Evolutionary conservation across 1,140 invertebrate genomes (phyloP), one percentile per base, ranked within the genome.

Genomic region (Caligus rogercresseyi): DNA sequence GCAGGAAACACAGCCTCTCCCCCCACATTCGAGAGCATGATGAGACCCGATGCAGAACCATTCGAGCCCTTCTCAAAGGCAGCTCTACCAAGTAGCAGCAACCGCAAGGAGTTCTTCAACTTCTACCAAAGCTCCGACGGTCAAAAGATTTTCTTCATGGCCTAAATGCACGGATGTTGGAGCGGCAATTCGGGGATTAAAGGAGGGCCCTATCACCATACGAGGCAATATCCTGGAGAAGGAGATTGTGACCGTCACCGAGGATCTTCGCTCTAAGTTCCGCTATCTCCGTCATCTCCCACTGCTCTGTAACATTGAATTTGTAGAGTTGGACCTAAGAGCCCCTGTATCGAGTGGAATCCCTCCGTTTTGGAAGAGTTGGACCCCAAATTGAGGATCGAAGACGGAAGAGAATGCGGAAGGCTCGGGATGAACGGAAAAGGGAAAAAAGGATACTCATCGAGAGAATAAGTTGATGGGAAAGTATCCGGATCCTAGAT

Each of bases 61-160:
- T n/a, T n/a, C n/a, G n/a, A n/a, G n/a, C n/a, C n/a, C n/a, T n/a
- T n/a, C n/a, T n/a, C n/a, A n/a, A n/a, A n/a, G n/a, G n/a, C n/a
- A n/a, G n/a, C n/a, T n/a, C n/a, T n/a, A n/a, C n/a, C n/a, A 43
- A 11, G 24, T 21, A 26, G 7, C 16, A 23, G 60, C 55, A 16
- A 31, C 26, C 52, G 54, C 15, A 52, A 21, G 51, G 24, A 57
- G 16, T 23, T 61, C 20, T 66, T 31, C 64, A 68, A 67, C 67
- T 68, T 66, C 63, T 68, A 76, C 77, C 51, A 68, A 87, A 86
- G 85, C 63, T 76, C 78, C 26, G 89, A 93, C 76, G 91, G 91
- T 0, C 90, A 94, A 72, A 85, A 91, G 70, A 81, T 95, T 98
- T 89, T 72, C 73, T 97, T 54, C 87, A 95, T 75, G 82, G 87